phyloP scores from a whole-genome alignment of 2,888 invertebrate species.

The Apodemia duryi region DNA sequence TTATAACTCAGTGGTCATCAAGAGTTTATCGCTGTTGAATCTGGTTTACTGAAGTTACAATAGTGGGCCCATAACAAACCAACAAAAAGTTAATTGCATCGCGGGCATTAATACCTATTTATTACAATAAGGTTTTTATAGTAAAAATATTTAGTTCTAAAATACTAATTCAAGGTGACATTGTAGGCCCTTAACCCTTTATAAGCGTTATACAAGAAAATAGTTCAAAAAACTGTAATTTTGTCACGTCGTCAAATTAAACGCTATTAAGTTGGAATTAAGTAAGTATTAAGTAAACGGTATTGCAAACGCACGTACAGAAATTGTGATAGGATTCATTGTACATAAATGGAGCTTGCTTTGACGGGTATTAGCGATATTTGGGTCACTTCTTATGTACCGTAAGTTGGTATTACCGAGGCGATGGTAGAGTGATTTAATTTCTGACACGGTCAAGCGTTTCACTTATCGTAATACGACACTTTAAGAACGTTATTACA shows the following conservation, averaged over 20 bases:
- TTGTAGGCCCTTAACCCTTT: background rate
- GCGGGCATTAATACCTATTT: too few relatives aligned
- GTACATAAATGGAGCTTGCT: background rate
- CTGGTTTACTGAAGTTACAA: too few relatives aligned
- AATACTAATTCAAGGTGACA: background rate
- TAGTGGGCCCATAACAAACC: too few relatives aligned
- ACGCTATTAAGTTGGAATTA: slow-evolving; percentile 2
- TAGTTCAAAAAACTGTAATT: background rate
- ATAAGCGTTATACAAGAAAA: background rate
- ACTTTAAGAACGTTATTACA: background rate
- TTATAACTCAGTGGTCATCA: too few relatives aligned
- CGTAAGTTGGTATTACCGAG: background rate
- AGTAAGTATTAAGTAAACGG: slow-evolving; percentile 8
- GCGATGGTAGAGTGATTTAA: background rate
- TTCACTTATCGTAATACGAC: background rate
- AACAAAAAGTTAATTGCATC: too few relatives aligned
- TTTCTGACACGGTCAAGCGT: background rate
- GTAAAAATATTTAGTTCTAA: too few relatives aligned
- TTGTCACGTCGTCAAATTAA: slow-evolving; percentile 3
- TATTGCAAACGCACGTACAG: slow-evolving; percentile 1
- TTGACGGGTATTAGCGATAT: slow-evolving; percentile 11
- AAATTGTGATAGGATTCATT: slow-evolving; percentile 8
- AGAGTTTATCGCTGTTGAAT: too few relatives aligned
- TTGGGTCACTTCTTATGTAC: slow-evolving; percentile 3
- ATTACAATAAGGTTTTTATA: too few relatives aligned